A percentile compares a stretch with the other conserved stretches of the same genome.
Evolutionary conservation across 2,797 vertebrate genomes (phyloP).

Genomic region (Lophotriccus pileatus): DNA sequence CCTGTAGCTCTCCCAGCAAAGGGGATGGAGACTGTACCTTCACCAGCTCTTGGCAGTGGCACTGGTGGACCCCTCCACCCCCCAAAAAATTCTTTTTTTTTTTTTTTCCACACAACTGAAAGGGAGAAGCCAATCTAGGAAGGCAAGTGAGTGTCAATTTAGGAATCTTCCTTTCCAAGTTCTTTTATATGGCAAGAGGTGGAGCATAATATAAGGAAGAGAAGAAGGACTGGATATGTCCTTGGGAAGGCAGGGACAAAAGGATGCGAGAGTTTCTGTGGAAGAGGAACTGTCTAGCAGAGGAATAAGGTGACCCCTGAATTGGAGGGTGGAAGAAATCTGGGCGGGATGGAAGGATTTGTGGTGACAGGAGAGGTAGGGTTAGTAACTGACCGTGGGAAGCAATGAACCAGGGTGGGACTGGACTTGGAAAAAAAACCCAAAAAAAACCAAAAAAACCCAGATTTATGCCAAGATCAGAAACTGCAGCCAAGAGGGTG

Average conservation of each 20-base stretch:
- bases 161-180: not conserved
- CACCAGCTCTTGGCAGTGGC: not conserved
- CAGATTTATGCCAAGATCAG: not conserved
- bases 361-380: not conserved
- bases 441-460: not conserved
- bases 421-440: not conserved
- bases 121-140: not conserved
- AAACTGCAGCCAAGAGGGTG: slow-evolving; percentile 43
- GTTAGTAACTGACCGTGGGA: slow-evolving; percentile 32
- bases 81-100: not conserved
- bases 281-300: not conserved
- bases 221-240: not conserved
- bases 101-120: not conserved
- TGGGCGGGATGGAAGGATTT: slow-evolving; percentile 22
- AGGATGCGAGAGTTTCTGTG: not conserved
- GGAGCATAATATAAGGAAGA: not conserved
- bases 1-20: not conserved
- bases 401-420: slow-evolving; percentile 17
- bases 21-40: not conserved
- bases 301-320: not conserved
- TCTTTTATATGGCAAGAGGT: not conserved
- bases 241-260: not conserved
- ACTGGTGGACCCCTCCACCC: not conserved
- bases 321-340: not conserved
- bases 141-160: not conserved